Percentiles rank a stretch among this genome's conserved stretches.
Evolutionary conservation across 2,113 vertebrate genomes (phyloP).

Genomic region (Dromas ardeola): DNA sequence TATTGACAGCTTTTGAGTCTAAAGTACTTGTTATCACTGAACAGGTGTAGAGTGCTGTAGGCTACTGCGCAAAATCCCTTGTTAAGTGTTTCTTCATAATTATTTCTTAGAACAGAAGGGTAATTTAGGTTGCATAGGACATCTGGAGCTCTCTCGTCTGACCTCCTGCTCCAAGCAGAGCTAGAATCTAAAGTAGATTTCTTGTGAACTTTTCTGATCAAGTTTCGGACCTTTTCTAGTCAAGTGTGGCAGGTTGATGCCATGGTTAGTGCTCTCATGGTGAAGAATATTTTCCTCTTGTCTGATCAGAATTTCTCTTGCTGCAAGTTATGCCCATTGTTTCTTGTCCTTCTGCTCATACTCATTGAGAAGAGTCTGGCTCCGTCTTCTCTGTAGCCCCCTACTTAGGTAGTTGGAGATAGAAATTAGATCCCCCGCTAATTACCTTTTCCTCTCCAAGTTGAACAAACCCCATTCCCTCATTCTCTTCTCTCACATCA

Average conservation of each 20-base stretch:
- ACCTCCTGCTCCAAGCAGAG: not conserved
- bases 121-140: not conserved
- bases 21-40: not conserved
- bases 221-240: not conserved
- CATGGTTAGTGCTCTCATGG: not conserved
- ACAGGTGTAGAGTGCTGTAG: not conserved
- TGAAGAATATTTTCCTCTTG: not conserved
- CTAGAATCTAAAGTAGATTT: not conserved
- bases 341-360: not conserved
- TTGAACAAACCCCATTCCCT: not conserved
- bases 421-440: not conserved
- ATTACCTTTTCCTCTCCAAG: not conserved
- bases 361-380: not conserved
- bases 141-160: not conserved
- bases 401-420: not conserved
- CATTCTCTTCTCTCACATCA: not conserved
- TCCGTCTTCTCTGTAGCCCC: not conserved
- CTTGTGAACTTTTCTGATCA: not conserved
- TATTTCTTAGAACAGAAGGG: not conserved
- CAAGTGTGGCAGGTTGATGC: not conserved
- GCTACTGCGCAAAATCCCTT: not conserved
- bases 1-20: conserved; percentile 2
- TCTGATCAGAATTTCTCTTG: not conserved
- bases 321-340: not conserved
- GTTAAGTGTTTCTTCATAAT: not conserved